Conservation (phyloP, 2,113 vertebrate genomes). For the Amphiprion percula region DNA sequence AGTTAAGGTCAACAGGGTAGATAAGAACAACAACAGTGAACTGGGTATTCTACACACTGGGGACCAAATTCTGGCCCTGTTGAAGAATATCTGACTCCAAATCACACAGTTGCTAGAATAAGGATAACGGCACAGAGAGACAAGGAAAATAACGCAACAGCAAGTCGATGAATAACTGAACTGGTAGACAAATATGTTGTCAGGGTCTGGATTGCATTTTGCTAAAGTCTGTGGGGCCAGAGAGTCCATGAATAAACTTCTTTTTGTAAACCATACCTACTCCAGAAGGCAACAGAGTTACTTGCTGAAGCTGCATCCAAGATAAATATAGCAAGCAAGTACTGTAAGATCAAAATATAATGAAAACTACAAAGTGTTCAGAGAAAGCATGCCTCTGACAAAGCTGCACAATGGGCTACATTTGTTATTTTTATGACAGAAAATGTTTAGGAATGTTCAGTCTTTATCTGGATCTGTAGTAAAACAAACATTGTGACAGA, state of each 20-base stretch:
- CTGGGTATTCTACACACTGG: slow-evolving; percentile 14
- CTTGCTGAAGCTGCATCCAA: slow-evolving; percentile 38
- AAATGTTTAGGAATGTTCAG: slow-evolving; percentile 45
- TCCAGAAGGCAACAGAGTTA: slow-evolving; percentile 25
- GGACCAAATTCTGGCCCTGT: slow-evolving; percentile 9
- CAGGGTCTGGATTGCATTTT: slow-evolving; percentile 35
- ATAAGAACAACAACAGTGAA: slow-evolving; percentile 28
- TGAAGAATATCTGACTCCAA: slow-evolving; percentile 9
- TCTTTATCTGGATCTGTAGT: slow-evolving; percentile 36
- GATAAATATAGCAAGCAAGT: slow-evolving; percentile 56
- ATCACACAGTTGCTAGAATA: slow-evolving; percentile 16
- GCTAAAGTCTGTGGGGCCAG: slow-evolving; percentile 6
- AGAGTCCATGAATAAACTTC: slow-evolving; percentile 18
- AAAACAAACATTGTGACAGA: slow-evolving; percentile 36
- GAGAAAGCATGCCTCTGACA: not conserved
- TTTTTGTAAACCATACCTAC: slow-evolving; percentile 43
- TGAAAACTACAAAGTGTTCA: slow-evolving; percentile 10
- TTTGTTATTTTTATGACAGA: slow-evolving; percentile 45
- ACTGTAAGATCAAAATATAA: slow-evolving; percentile 35
- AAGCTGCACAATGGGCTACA: slow-evolving; percentile 25
- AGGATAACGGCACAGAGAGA: slow-evolving; percentile 14
- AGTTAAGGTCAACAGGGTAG: slow-evolving; percentile 28
- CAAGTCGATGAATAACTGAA: slow-evolving; percentile 34
- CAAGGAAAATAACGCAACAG: slow-evolving; percentile 26
- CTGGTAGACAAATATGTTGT: slow-evolving; percentile 12